These are phyloP conservation scores for Scotopteryx bipunctaria DNA, from an alignment of 2,888 invertebrate genomes.

Conservation along the genomic window DNA sequence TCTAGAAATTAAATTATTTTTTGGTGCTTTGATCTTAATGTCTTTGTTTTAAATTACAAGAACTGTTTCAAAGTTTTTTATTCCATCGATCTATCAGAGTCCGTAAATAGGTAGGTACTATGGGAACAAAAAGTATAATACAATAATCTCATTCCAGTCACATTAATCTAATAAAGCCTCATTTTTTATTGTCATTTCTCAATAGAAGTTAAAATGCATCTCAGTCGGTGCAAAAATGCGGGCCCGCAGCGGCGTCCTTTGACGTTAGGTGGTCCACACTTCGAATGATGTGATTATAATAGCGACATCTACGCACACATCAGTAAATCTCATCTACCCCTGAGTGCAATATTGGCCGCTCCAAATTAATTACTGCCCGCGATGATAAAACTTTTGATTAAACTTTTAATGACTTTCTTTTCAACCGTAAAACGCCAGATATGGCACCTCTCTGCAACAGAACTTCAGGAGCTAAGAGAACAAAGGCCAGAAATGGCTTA, in stretches of 20 bases:
- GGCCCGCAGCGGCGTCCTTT: slow-evolving; percentile 71
- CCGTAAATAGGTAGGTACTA: too few relatives aligned
- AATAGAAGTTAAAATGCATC: slow-evolving; percentile 65
- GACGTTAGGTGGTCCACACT: slow-evolving; percentile 76
- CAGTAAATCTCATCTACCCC: slow-evolving; percentile 52
- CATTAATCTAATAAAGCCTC: slow-evolving; percentile 41
- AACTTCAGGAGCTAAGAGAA: slow-evolving; percentile 51
- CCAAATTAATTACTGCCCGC: slow-evolving; percentile 39
- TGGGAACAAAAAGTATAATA: slow-evolving; percentile 9
- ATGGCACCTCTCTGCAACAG: slow-evolving; percentile 39
- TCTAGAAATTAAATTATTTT: not conserved
- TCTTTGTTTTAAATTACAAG: too few relatives aligned
- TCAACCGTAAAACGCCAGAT: slow-evolving; percentile 25
- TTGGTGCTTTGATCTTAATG: too few relatives aligned
- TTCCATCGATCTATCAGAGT: too few relatives aligned
- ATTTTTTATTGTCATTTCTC: slow-evolving; percentile 50
- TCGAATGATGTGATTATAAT: slow-evolving; percentile 80
- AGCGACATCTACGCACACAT: slow-evolving; percentile 70
- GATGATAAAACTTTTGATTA: slow-evolving; percentile 63
- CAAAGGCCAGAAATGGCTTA: slow-evolving; percentile 65
- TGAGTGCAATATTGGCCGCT: slow-evolving; percentile 19
- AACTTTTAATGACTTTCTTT: slow-evolving; percentile 61
- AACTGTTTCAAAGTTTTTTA: too few relatives aligned
- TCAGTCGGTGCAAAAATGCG: slow-evolving; percentile 77
- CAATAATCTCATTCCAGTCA: slow-evolving; percentile 24